Evolutionary conservation across 2,888 invertebrate genomes (phyloP).

Genomic region (Drosophila picticornis): DNA sequence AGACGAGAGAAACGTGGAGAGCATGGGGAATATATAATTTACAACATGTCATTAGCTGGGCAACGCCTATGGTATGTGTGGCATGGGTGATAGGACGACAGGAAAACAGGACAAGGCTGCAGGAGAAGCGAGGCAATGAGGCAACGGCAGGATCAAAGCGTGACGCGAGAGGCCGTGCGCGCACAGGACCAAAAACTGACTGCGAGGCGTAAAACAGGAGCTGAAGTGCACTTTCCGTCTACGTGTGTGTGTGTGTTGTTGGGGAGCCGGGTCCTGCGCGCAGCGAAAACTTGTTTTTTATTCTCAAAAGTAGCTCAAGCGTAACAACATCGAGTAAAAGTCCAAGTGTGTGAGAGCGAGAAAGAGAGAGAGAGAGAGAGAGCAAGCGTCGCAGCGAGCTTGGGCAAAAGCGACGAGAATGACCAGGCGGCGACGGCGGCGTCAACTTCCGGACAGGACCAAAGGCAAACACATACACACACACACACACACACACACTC

Average conservation of each 20-base stretch:
- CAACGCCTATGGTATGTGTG: slow-evolving; percentile 68
- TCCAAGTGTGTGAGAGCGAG: slow-evolving; percentile 1
- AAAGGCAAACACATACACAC: slow-evolving; percentile 42
- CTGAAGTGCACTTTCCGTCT: slow-evolving; percentile 52
- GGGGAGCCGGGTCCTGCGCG: slow-evolving; percentile 66
- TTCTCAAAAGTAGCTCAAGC: slow-evolving; percentile 60
- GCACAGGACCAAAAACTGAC: slow-evolving; percentile 49
- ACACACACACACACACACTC: slow-evolving; percentile 19
- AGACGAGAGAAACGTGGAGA: slow-evolving; percentile 6
- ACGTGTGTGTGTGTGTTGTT: slow-evolving; percentile 15
- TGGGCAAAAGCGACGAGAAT: slow-evolving; percentile 72
- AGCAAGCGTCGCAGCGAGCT: slow-evolving; percentile 58
- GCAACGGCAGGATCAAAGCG: slow-evolving; percentile 78
- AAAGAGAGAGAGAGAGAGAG: slow-evolving; percentile 18
- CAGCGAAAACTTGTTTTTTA: slow-evolving; percentile 68
- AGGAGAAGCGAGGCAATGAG: slow-evolving; percentile 13
- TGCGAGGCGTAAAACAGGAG: slow-evolving; percentile 34
- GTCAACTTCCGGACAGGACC: slow-evolving; percentile 79
- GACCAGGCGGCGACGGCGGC: slow-evolving; percentile 74
- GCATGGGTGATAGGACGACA: slow-evolving; percentile 33
- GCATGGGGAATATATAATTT: slow-evolving; percentile 68
- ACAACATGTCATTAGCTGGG: slow-evolving; percentile 80
- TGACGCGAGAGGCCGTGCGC: slow-evolving; percentile 65
- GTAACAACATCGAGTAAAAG: slow-evolving; percentile 47
- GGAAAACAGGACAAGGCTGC: slow-evolving; percentile 3